A percentile compares a stretch with the other conserved stretches of the same genome.
Evolutionary conservation across 2,113 vertebrate genomes (phyloP).

Genomic region (Montifringilla adamsi): DNA sequence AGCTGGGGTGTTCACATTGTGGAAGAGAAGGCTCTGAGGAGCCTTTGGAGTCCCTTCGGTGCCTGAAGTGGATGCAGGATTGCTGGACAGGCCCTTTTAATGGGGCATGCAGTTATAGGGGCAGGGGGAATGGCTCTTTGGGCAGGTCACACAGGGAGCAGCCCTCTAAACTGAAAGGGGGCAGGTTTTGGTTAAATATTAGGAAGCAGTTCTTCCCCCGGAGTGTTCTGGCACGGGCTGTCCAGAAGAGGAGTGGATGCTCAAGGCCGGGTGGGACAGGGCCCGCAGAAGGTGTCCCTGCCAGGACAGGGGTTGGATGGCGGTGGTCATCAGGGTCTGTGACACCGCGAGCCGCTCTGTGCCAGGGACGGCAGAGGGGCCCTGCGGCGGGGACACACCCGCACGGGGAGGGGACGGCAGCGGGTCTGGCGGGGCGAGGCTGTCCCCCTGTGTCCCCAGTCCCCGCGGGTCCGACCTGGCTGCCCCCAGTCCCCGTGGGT

Average conservation of each 20-base stretch:
- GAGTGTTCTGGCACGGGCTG: not conserved
- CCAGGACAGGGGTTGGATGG: not conserved
- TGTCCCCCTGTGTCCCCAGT: not conserved
- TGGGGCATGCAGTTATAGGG: too few species aligned
- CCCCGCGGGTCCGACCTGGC: too few species aligned
- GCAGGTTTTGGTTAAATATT: not conserved
- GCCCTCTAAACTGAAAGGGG: not conserved
- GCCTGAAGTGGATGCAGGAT: not conserved
- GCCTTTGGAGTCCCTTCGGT: not conserved
- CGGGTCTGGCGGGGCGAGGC: too few species aligned
- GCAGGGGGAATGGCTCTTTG: not conserved
- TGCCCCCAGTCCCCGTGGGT: not conserved
- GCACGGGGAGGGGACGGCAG: not conserved
- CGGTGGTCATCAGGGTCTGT: fast-evolving
- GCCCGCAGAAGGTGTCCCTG: not conserved
- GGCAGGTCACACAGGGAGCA: not conserved
- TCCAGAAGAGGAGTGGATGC: not conserved
- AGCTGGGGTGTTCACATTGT: not conserved
- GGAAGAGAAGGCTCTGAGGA: not conserved
- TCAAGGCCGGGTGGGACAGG: too few species aligned
- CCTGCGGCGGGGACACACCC: fast-evolving
- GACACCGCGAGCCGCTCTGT: fast-evolving
- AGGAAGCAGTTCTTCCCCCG: not conserved
- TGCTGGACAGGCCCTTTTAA: not conserved
- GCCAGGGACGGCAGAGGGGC: not conserved